phyloP scores from a whole-genome alignment of 2,797 vertebrate genomes.

The Etheostoma perlongum region DNA sequence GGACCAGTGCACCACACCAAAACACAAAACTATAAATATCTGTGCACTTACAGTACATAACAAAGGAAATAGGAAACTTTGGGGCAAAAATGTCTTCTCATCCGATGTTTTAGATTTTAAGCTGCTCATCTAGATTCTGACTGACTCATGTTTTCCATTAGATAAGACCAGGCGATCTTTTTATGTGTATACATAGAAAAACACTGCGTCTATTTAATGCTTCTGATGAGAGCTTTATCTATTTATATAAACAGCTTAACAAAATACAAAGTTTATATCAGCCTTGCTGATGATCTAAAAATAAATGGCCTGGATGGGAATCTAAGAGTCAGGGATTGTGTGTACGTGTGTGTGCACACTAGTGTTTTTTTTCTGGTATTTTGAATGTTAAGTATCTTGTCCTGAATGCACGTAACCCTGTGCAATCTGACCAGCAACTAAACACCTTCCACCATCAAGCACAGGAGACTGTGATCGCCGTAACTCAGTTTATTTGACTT shows the following conservation, averaged over 20 bases:
- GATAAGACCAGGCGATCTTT: constrained; percentile 10
- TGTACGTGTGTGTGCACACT: neutral
- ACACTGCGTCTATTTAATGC: neutral
- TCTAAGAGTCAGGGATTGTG: neutral
- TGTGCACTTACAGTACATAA: neutral
- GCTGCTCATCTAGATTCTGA: neutral
- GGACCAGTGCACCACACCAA: neutral
- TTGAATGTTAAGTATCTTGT: neutral
- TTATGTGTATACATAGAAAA: constrained; percentile 15
- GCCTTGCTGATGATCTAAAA: constrained; percentile 40
- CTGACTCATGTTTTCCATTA: constrained; percentile 31
- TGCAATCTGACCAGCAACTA: no score
- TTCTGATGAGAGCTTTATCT: neutral
- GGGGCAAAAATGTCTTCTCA: neutral
- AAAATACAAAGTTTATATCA: constrained; percentile 40
- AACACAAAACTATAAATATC: neutral
- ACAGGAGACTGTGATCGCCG: no score
- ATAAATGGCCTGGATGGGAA: constrained; percentile 43
- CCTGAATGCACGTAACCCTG: no score
- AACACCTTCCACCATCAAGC: no score
- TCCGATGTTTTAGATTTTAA: constrained; percentile 13
- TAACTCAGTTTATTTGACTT: no score
- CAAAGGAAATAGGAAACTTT: neutral
- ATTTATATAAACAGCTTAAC: constrained; percentile 36
- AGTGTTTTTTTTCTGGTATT: constrained; percentile 49